Base-by-base conservation (phyloP, 2,113 vertebrate genomes). In the Rallus limicola region DNA sequence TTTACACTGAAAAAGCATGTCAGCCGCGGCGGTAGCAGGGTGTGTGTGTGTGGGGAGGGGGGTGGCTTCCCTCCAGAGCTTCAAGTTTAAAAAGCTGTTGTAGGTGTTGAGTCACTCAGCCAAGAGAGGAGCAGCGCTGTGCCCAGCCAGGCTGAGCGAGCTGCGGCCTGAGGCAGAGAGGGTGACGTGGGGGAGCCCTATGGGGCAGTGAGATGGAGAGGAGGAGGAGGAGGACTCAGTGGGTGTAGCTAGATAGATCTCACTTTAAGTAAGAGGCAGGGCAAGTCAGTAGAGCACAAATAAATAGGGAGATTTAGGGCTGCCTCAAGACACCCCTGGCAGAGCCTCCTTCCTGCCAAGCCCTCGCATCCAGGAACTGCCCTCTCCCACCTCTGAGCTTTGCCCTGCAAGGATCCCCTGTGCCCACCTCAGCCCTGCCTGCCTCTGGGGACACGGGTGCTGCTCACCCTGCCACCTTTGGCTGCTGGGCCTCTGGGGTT, bases 121-220 rank as follows among this genome's bases (percentile, higher is more conserved):
- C 2, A 11, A 7, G 42, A 0, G 2, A 34, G 2, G 13, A 40
- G 36, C 2, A 40, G 36, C 2, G 5, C 16, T 1, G 6, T 5
- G 23, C 19, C 55, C 13, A 7, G n/a, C 24, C 2, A 5, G 44
- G 79, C 52, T 5, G 36, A 38, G 24, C 8, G 64, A 44, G 60
- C 48, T 5, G 31, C 2, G 3, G 44, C 58, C 70, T 0, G 17
- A 40, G 55, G n/a, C 40, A 40, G 18, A 24, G 18, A n/a, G 21
- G 38, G 74, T 26, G 58, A 12, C 53, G 26, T 3, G 1, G 36
- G 1, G 46, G 10, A 58, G 62, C 15, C 26, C 42, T 26, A 1
- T 2, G 4, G 65, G 28, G 53, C 1, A 5, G 33, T 16, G 38
- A 2, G 17, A 28, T 29, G 0, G 50, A 9, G n/a, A 69, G 53